Percentiles rank a stretch among this genome's conserved stretches.
These are phyloP conservation scores for Regulus satrapa DNA, from an alignment of 2,113 vertebrate species.

Conservation along the genomic window DNA sequence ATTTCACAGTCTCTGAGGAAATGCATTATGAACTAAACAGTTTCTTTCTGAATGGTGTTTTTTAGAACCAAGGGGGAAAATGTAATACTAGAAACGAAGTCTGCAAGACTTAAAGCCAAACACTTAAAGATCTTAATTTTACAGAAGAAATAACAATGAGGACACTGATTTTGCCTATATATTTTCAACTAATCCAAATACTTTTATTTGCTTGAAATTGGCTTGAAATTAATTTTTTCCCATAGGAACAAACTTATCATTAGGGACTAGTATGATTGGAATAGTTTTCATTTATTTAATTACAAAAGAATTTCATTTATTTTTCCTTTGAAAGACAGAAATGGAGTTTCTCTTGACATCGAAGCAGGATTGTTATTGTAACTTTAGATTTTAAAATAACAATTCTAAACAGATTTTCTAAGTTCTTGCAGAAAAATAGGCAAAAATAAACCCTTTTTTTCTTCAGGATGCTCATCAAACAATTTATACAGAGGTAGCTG, in stretches of 20 bases:
- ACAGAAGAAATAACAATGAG: not conserved
- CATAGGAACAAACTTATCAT: not conserved
- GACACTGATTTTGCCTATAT: not conserved
- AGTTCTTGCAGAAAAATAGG: not conserved
- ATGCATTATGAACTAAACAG: not conserved
- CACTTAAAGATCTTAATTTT: not conserved
- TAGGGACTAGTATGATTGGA: not conserved
- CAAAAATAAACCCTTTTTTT: not conserved
- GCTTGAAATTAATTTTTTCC: not conserved
- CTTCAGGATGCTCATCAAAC: not conserved
- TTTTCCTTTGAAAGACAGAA: not conserved
- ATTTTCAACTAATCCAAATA: not conserved
- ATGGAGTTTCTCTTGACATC: not conserved
- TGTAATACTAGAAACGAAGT: not conserved
- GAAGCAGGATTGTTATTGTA: not conserved
- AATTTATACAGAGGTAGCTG: not conserved
- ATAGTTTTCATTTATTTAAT: not conserved
- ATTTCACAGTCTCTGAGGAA: not conserved
- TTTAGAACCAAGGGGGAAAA: not conserved
- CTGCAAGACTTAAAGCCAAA: not conserved
- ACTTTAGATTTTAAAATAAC: not conserved
- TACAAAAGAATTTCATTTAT: not conserved
- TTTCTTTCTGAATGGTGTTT: not conserved
- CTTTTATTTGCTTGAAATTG: not conserved
- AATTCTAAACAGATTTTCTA: not conserved